Conservation (phyloP, 2,113 vertebrate genomes). For the Castor canadensis region DNA sequence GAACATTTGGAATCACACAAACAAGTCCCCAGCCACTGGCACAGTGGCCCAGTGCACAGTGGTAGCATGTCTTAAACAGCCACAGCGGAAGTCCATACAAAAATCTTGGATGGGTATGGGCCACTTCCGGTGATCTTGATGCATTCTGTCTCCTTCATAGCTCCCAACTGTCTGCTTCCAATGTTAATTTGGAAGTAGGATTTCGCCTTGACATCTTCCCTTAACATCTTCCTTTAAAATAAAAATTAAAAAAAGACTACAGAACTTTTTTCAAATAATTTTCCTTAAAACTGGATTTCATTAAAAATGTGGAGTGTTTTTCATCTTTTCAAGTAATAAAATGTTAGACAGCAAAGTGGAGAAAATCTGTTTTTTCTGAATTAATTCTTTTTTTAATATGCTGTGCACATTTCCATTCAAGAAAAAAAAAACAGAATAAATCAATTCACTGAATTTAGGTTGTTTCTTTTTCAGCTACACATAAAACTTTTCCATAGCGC, state of each 20-base stretch:
- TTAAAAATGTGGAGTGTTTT: neutral
- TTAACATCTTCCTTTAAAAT: neutral
- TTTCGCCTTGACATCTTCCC: neutral
- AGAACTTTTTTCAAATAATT: neutral
- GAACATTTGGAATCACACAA: neutral
- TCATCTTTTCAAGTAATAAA: conserved; percentile 12
- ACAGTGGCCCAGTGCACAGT: neutral
- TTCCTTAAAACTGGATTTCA: conserved; percentile 19
- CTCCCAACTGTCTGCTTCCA: neutral
- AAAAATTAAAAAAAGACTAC: neutral
- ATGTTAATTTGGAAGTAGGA: neutral
- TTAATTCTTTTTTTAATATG: neutral
- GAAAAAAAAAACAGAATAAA: neutral
- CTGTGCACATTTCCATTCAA: neutral
- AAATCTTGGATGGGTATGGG: neutral
- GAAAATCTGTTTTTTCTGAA: conserved; percentile 10
- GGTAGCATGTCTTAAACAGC: neutral
- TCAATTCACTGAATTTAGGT: neutral
- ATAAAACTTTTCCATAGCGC: neutral
- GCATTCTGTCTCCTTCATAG: neutral
- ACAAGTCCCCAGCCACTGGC: neutral
- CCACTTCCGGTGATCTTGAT: neutral
- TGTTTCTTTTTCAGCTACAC: neutral
- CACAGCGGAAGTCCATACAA: neutral
- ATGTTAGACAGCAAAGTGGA: neutral